Evolutionary conservation across 2,888 invertebrate species (phyloP).

Genomic region (Tiliacea aurago): DNA sequence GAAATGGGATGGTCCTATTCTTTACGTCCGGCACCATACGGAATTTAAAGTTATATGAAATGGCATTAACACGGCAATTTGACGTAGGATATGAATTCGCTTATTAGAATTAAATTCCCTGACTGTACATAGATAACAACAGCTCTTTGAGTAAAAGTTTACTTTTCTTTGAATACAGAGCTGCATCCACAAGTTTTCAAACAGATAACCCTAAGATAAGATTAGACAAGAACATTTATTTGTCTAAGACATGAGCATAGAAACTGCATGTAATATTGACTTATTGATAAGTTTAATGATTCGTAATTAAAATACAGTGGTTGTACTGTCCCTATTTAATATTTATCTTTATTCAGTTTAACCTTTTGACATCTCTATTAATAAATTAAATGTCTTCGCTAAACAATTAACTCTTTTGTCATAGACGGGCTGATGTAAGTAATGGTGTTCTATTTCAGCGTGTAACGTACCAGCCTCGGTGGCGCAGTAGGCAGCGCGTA

Average conservation of each 20-base stretch:
- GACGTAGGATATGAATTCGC: no score
- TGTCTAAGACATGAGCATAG: not conserved
- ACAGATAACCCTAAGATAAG: not conserved
- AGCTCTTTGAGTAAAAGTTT: no score
- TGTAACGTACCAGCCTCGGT: constrained; percentile 90
- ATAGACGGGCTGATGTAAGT: no score
- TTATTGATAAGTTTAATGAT: no score
- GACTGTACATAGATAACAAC: no score
- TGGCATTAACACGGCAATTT: no score
- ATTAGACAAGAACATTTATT: not conserved
- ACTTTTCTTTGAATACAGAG: not conserved
- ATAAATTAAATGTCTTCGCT: not conserved
- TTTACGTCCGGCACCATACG: no score
- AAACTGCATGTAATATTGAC: not conserved
- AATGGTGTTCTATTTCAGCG: not conserved
- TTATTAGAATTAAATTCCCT: no score
- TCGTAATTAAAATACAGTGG: no score
- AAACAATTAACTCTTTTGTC: not conserved
- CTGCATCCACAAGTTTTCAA: not conserved
- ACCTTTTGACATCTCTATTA: not conserved
- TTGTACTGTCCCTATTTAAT: no score
- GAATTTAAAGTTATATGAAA: no score
- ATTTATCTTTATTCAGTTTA: not conserved
- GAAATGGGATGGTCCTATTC: no score
- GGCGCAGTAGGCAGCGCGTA: constrained; percentile 97